Evolutionary conservation across 2,113 vertebrate genomes (phyloP).

Genomic region (Gymnobelideus leadbeateri): DNA sequence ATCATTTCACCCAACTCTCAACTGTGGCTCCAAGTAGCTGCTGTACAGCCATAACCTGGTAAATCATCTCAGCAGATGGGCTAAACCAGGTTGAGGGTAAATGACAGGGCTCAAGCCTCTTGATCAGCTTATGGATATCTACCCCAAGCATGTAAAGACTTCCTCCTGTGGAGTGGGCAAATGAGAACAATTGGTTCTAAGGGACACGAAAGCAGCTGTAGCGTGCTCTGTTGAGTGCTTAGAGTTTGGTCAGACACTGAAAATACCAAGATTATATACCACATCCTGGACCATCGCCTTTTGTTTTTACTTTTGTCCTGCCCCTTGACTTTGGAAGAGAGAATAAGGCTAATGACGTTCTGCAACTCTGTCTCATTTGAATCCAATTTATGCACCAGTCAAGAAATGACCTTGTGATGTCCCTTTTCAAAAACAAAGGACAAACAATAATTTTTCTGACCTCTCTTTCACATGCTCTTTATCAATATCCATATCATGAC

Average conservation of each 20-base stretch:
- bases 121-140: not conserved
- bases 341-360: not conserved
- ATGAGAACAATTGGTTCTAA: not conserved
- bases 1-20: not conserved
- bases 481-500: not conserved
- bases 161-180: not conserved
- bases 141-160: not conserved
- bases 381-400: no score
- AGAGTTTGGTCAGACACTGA: not conserved
- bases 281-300: not conserved
- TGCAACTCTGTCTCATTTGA: no score
- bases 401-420: no score
- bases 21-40: not conserved
- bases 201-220: not conserved
- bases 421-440: no score
- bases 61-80: not conserved
- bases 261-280: not conserved
- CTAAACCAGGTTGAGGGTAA: not conserved
- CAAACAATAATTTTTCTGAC: no score
- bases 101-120: not conserved
- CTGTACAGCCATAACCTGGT: not conserved
- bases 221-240: not conserved
- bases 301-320: not conserved
- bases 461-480: not conserved
- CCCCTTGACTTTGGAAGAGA: not conserved